Evolutionary conservation across 2,797 vertebrate genomes (phyloP).

Genomic region (Melanotaenia nigrans): DNA sequence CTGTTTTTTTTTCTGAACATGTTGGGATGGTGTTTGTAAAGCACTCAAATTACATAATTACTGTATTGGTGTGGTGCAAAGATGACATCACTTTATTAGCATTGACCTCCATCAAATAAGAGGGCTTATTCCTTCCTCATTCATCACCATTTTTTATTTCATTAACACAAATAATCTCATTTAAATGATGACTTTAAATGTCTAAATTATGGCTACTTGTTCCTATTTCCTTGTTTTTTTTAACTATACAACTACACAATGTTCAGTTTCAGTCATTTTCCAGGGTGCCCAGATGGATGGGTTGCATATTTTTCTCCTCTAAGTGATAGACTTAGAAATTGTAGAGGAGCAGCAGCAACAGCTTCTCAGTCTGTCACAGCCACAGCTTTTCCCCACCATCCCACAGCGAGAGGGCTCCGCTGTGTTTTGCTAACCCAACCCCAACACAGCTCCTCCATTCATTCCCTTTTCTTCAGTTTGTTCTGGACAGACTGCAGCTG

Average conservation of each 20-base stretch:
- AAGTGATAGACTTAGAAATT: conserved; percentile 72
- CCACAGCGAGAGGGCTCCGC: conserved; percentile 51
- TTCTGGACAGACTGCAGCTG: conserved; percentile 34
- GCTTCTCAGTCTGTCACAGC: conserved; percentile 69
- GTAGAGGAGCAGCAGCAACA: conserved; percentile 70
- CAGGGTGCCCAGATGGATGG: conserved; percentile 60
- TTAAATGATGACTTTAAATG: neutral
- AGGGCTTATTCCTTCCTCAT: neutral
- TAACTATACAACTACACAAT: conserved; percentile 8
- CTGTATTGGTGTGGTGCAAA: neutral
- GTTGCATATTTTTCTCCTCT: conserved; percentile 39
- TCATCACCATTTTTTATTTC: neutral
- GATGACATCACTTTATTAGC: conserved; percentile 17
- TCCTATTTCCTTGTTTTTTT: conserved; percentile 1
- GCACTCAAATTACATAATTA: conserved; percentile 13
- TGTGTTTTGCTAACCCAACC: conserved; percentile 47
- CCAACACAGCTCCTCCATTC: conserved; percentile 51
- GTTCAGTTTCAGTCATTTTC: conserved; percentile 38
- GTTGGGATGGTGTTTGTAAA: conserved; percentile 5
- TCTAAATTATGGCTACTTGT: neutral
- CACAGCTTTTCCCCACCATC: conserved; percentile 53
- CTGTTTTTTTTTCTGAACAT: conserved; percentile 28
- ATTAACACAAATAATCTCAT: neutral
- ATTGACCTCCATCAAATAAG: conserved; percentile 10
- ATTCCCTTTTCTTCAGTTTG: conserved; percentile 45